Evolutionary conservation across 2,888 invertebrate species (phyloP).

Genomic region (Neocrepidodera transversa): DNA sequence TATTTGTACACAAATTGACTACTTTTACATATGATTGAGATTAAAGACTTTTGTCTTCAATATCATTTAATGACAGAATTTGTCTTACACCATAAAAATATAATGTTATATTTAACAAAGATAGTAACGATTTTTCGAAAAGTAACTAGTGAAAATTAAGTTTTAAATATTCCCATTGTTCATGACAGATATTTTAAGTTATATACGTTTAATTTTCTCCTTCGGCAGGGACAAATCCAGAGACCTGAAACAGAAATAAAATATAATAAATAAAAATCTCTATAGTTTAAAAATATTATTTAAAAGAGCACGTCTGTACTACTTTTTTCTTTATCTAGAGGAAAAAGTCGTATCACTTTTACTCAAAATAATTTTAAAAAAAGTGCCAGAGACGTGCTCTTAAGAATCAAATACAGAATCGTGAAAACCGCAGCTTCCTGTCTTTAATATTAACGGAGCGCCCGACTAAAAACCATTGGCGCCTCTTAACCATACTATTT

Average conservation of each 20-base stretch:
- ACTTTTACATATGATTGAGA: slow-evolving; percentile 37
- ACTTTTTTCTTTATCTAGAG: no score
- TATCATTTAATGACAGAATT: slow-evolving; percentile 22
- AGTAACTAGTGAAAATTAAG: slow-evolving; percentile 21
- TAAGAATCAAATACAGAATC: no score
- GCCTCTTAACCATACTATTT: no score
- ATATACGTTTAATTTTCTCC: slow-evolving; percentile 33
- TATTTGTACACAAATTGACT: slow-evolving; percentile 37
- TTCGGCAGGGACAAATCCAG: slow-evolving; percentile 31
- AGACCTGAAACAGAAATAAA: slow-evolving; percentile 24
- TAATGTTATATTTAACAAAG: slow-evolving; percentile 16
- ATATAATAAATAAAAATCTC: no score
- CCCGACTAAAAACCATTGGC: no score
- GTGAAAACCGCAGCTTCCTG: no score
- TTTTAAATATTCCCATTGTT: slow-evolving; percentile 12
- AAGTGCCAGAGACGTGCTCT: no score
- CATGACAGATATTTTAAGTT: slow-evolving; percentile 12
- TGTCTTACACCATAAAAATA: slow-evolving; percentile 24
- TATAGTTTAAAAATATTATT: not conserved
- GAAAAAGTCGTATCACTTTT: no score
- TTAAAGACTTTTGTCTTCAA: slow-evolving; percentile 23
- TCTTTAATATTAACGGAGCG: no score
- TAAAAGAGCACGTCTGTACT: no score
- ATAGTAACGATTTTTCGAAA: slow-evolving; percentile 18
- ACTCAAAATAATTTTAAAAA: no score